These are phyloP conservation scores for Geococcyx californianus DNA, from an alignment of 2,113 vertebrate species.

Conservation along the genomic window DNA sequence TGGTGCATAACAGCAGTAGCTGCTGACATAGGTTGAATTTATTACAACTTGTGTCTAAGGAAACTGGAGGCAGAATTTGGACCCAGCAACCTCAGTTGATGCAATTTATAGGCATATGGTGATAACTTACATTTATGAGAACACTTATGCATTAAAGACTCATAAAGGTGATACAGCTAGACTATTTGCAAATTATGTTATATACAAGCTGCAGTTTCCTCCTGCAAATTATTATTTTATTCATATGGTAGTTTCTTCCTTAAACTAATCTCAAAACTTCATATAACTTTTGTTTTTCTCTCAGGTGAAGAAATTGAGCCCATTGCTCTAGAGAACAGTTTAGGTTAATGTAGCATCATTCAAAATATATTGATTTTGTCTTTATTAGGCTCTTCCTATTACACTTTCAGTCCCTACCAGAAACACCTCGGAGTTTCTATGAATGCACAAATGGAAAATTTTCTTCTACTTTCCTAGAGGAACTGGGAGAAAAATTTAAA, in stretches of 20 bases:
- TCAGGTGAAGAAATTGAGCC: neutral
- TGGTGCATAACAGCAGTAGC: neutral
- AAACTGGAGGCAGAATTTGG: neutral
- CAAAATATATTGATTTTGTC: neutral
- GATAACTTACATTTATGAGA: neutral
- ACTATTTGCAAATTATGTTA: neutral
- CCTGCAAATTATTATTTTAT: neutral
- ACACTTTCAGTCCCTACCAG: neutral
- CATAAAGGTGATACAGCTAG: neutral
- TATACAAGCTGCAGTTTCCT: neutral
- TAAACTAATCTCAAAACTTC: neutral
- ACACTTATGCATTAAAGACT: neutral
- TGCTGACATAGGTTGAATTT: neutral
- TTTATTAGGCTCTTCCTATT: neutral
- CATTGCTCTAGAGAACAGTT: conserved; percentile 32
- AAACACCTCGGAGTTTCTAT: neutral
- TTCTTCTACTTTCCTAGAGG: neutral
- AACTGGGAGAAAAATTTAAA: neutral
- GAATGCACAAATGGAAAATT: neutral
- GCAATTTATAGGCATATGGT: neutral
- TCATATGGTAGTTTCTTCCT: neutral
- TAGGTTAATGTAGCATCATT: neutral
- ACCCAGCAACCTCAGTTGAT: neutral
- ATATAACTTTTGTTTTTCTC: conserved; percentile 17
- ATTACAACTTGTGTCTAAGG: neutral